These are phyloP conservation scores for Pangasius sanitwongsei DNA, from an alignment of 2,797 vertebrate genomes.

Conservation along the genomic window DNA sequence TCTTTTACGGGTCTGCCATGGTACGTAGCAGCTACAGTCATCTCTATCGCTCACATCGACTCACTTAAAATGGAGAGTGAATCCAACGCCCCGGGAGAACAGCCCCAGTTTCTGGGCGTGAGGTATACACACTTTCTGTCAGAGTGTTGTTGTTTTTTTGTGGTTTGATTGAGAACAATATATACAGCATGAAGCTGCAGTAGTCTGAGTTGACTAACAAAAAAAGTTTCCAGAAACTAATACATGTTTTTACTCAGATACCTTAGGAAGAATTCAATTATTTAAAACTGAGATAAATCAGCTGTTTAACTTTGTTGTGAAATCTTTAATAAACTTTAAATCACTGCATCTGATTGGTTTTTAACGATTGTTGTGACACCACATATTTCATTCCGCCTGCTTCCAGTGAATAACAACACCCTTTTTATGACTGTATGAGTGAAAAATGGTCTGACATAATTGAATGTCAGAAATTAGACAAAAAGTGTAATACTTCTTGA, in stretches of 20 bases:
- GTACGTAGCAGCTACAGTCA: conserved; percentile 98
- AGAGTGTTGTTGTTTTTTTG: too few species aligned
- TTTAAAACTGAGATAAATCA: neutral
- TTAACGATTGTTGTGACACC: neutral
- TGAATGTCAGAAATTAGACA: neutral
- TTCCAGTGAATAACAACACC: neutral
- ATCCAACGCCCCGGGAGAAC: conserved; percentile 93
- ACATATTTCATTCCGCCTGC: neutral
- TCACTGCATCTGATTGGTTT: neutral
- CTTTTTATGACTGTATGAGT: neutral
- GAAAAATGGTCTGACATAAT: neutral
- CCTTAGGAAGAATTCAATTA: neutral
- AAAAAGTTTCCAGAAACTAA: neutral
- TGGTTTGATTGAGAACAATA: neutral
- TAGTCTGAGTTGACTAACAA: neutral
- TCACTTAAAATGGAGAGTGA: conserved; percentile 97
- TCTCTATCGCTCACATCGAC: conserved; percentile 98
- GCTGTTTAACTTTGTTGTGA: too few species aligned
- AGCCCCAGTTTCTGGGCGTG: conserved; percentile 95
- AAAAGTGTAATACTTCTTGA: neutral
- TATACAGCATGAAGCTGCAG: neutral
- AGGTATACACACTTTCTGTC: conserved; percentile 70
- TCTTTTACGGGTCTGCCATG: conserved; percentile 95
- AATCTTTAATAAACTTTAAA: neutral
- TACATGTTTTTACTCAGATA: neutral